Conservation (phyloP, 2,113 vertebrate species). For the Calonectris borealis region DNA sequence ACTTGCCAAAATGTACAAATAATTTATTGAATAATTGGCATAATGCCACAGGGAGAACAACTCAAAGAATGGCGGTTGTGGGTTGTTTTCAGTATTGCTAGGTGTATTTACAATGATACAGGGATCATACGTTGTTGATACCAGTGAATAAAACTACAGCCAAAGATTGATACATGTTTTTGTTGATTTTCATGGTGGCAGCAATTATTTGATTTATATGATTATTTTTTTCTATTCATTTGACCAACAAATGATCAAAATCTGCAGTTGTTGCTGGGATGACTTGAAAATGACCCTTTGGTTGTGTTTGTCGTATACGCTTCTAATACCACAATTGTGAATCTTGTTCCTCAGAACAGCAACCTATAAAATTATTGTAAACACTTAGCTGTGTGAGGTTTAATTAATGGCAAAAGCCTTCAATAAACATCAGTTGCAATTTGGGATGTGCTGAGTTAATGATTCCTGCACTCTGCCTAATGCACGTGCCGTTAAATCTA, state of each 20-base stretch:
- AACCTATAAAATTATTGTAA: slow-evolving; percentile 8
- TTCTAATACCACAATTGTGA: not conserved
- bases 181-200: not conserved
- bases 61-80: not conserved
- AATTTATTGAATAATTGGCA: not conserved
- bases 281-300: not conserved
- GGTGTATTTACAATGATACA: not conserved
- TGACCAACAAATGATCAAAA: not conserved
- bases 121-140: not conserved
- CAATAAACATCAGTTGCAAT: slow-evolving; percentile 12
- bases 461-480: slow-evolving; percentile 14
- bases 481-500: not conserved
- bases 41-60: no score
- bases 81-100: not conserved
- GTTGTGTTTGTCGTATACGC: not conserved
- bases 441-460: slow-evolving; percentile 18
- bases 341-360: not conserved
- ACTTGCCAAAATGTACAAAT: not conserved
- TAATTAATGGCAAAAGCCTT: slow-evolving; percentile 52
- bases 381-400: not conserved
- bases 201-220: not conserved
- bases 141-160: not conserved
- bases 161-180: not conserved
- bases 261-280: not conserved
- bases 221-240: not conserved